Evolutionary conservation across 2,113 vertebrate species (phyloP).

Genomic region (Chaetops frenatus): DNA sequence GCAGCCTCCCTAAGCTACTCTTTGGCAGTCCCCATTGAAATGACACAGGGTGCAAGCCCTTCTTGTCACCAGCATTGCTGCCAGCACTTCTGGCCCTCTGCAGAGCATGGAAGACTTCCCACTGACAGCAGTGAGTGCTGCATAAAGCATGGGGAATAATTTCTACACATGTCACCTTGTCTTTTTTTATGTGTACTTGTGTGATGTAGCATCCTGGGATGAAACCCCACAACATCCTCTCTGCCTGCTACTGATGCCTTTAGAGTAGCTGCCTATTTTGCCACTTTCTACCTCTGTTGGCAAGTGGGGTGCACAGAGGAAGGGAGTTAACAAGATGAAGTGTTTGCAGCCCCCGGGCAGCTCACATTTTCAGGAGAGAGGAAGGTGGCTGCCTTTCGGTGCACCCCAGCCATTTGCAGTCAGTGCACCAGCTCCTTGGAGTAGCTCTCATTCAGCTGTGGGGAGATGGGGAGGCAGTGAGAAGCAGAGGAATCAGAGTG

Average conservation of each 20-base stretch:
- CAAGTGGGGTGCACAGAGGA: rapidly evolving
- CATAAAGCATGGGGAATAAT: neutral
- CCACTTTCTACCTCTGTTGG: neutral
- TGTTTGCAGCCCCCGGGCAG: neutral
- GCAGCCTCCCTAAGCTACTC: neutral
- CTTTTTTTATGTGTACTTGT: neutral
- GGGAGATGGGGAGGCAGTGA: neutral
- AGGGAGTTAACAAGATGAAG: neutral
- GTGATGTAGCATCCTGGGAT: neutral
- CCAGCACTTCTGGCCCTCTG: neutral
- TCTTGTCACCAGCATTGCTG: neutral
- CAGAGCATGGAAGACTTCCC: neutral
- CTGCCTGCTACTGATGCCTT: neutral
- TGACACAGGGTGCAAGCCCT: neutral
- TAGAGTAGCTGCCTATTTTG: neutral
- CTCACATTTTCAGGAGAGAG: neutral
- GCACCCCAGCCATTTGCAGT: neutral
- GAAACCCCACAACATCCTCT: neutral
- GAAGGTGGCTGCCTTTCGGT: neutral
- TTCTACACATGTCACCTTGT: neutral
- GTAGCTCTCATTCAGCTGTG: neutral
- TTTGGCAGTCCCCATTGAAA: neutral
- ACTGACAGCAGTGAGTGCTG: neutral
- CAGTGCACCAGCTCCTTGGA: rapidly evolving
- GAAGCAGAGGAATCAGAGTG: neutral